These are phyloP conservation scores for Huso huso DNA, from an alignment of 2,797 vertebrate genomes.

Conservation along the genomic window DNA sequence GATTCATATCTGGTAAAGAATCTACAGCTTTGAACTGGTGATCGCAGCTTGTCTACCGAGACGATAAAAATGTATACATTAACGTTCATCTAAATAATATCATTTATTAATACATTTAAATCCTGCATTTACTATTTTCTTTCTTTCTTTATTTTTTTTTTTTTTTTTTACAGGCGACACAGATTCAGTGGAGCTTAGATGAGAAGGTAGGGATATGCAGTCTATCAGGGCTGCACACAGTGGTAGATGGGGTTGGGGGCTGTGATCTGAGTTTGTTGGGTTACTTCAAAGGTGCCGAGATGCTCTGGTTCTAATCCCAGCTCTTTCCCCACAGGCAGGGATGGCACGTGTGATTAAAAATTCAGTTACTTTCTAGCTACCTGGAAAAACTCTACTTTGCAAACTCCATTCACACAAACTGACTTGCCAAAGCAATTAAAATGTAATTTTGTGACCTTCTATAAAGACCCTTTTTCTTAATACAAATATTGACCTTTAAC, in stretches of 20 bases:
- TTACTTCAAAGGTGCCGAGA: neutral
- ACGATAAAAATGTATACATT: too few species aligned
- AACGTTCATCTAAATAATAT: too few species aligned
- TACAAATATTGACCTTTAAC: too few species aligned
- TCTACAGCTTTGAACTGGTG: too few species aligned
- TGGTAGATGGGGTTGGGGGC: slow-evolving; percentile 11
- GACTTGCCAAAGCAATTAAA: neutral
- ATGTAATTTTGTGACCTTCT: neutral
- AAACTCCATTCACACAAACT: neutral
- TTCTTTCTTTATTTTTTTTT: neutral
- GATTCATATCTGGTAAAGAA: too few species aligned
- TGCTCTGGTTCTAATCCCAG: neutral
- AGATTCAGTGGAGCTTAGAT: slow-evolving; percentile 69
- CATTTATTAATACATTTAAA: neutral
- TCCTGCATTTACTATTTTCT: neutral
- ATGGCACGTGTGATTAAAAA: too few species aligned
- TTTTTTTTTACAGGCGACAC: slow-evolving; percentile 60
- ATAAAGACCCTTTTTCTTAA: neutral
- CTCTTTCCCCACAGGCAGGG: too few species aligned
- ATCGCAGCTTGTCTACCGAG: too few species aligned
- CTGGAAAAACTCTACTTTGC: neutral
- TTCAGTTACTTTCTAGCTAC: too few species aligned
- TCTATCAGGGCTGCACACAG: slow-evolving; percentile 10
- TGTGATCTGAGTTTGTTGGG: neutral
- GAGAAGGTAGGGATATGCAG: slow-evolving; percentile 64